Conservation (phyloP, 2,113 vertebrate species). For the Pseudolaguvia tuberculata region DNA sequence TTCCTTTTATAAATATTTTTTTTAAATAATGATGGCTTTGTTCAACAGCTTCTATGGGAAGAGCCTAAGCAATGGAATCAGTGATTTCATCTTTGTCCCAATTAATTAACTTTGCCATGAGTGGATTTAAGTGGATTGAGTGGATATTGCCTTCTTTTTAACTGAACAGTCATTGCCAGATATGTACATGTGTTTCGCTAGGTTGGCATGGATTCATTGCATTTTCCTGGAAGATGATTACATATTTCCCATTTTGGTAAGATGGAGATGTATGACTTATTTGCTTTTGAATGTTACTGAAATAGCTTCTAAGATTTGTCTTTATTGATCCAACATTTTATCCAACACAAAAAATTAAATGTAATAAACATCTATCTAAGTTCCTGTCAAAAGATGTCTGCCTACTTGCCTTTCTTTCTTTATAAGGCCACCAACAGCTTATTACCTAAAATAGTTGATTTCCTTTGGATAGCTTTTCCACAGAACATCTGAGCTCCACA, state of each 20-base stretch:
- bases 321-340: neutral
- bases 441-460: conserved; percentile 51
- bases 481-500: conserved; percentile 50
- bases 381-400: no score
- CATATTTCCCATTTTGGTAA: neutral
- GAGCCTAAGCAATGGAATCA: neutral
- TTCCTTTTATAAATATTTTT: no score
- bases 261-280: no score
- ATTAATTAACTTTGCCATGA: neutral
- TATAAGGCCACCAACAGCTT: neutral
- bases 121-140: neutral
- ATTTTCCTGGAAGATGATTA: neutral
- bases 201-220: neutral
- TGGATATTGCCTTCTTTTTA: neutral
- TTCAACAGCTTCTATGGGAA: neutral
- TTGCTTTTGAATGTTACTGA: neutral
- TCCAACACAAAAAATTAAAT: neutral
- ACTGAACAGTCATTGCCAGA: neutral
- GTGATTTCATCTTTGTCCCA: neutral
- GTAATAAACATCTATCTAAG: neutral
- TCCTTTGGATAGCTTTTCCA: conserved; percentile 47
- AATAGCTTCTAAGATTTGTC: neutral
- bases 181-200: neutral
- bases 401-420: no score
- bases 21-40: neutral